Conservation (phyloP, 2,797 vertebrate species). For the Megalops cyprinoides region DNA sequence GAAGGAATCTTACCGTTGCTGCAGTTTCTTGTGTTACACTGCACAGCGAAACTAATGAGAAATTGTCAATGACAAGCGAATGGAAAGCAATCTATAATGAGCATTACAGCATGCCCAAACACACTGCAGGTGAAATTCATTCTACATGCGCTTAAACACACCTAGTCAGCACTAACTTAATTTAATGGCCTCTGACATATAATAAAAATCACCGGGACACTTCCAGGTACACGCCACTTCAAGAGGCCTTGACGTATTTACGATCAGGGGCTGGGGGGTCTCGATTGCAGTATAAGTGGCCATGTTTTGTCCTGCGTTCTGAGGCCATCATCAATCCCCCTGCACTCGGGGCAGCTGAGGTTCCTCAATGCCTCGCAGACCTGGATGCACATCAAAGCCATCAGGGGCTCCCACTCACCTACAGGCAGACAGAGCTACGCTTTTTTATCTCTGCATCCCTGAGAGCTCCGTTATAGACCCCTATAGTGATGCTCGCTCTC, state of each 20-base stretch:
- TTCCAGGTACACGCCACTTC: background rate
- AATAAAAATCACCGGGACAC: background rate
- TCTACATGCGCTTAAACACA: too few relatives aligned
- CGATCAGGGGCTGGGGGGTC: background rate
- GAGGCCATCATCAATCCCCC: conserved; percentile 1
- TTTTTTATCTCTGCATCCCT: conserved; percentile 15
- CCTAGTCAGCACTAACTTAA: background rate
- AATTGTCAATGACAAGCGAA: background rate
- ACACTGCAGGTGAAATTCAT: background rate
- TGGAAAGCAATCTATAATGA: background rate
- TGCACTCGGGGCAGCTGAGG: background rate
- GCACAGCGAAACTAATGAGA: background rate
- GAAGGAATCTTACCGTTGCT: background rate
- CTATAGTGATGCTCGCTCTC: too few relatives aligned
- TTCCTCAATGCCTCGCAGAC: background rate
- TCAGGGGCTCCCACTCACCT: background rate
- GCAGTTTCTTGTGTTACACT: background rate
- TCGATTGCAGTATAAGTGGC: background rate
- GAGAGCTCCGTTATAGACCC: conserved; percentile 13
- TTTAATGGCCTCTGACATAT: background rate
- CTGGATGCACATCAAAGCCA: conserved; percentile 12
- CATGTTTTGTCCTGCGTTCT: background rate
- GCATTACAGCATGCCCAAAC: background rate
- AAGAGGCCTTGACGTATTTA: background rate
- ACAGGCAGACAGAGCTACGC: background rate